A percentile compares a stretch with the other conserved stretches of the same genome.
Evolutionary conservation across 2,797 vertebrate species (phyloP).

Genomic region (Chelonia mydas): DNA sequence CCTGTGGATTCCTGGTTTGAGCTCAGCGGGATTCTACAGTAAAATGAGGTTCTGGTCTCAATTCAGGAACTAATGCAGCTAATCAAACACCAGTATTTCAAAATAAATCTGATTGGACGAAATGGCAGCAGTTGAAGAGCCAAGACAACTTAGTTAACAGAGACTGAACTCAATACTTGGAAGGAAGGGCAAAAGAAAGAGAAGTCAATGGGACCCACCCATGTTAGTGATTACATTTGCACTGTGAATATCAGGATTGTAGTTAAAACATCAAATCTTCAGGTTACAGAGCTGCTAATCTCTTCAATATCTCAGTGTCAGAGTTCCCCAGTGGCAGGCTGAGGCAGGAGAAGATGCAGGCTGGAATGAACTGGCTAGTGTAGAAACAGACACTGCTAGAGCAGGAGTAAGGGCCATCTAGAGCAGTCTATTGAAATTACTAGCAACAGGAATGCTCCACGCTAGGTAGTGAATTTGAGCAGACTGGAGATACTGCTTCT

Average conservation of each 20-base stretch:
- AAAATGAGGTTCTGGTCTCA: neutral
- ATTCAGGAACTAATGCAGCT: slow-evolving; percentile 5
- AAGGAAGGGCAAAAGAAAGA: neutral
- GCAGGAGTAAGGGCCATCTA: neutral
- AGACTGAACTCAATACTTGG: neutral
- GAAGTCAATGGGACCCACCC: neutral
- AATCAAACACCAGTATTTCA: slow-evolving; percentile 5
- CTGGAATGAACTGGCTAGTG: neutral
- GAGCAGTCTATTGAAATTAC: neutral
- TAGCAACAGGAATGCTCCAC: too few species aligned
- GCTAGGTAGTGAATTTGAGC: too few species aligned
- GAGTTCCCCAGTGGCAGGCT: neutral
- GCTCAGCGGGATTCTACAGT: neutral
- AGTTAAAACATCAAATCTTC: slow-evolving; percentile 26
- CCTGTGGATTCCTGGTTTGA: neutral
- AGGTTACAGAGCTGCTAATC: neutral
- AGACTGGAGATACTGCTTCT: too few species aligned
- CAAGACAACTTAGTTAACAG: neutral
- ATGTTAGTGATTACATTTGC: neutral
- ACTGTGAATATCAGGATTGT: neutral
- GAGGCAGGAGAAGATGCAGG: too few species aligned
- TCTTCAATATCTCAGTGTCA: neutral
- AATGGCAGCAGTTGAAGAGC: neutral
- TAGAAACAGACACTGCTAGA: neutral
- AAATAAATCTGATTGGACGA: neutral